Conservation (phyloP, 37 sponge, comb jelly and placozoan genomes). For the Oscarella lobularis region DNA sequence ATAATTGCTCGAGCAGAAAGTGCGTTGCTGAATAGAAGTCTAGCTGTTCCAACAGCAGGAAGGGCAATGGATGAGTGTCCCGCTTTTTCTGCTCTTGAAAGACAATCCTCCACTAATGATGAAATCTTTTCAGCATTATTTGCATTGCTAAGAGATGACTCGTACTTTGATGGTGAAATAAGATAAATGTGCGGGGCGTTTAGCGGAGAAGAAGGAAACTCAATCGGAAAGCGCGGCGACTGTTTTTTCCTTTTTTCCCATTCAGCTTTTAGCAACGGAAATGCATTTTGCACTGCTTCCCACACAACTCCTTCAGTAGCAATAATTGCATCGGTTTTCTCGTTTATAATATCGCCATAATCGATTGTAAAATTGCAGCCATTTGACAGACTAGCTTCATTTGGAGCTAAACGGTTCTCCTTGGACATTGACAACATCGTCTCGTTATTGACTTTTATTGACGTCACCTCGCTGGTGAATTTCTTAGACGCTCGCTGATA, state of each 20-base stretch:
- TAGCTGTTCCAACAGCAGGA: not conserved
- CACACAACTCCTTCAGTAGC: not conserved
- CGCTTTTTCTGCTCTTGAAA: not conserved
- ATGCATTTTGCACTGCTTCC: too few relatives aligned
- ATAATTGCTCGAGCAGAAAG: not conserved
- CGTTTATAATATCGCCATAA: not conserved
- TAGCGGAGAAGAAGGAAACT: too few relatives aligned
- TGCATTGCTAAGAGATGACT: too few relatives aligned
- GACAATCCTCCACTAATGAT: not conserved
- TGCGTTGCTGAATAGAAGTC: not conserved
- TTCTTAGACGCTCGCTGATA: not conserved
- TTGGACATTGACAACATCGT: too few relatives aligned
- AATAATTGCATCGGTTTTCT: not conserved
- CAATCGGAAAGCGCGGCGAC: too few relatives aligned
- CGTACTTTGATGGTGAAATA: too few relatives aligned
- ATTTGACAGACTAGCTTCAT: too few relatives aligned
- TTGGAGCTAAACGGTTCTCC: too few relatives aligned
- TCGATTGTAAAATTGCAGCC: not conserved
- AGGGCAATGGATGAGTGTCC: not conserved
- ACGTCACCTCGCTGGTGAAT: not conserved
- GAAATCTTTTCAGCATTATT: not conserved
- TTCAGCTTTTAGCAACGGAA: too few relatives aligned
- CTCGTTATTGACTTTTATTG: not conserved
- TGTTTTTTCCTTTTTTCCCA: too few relatives aligned
- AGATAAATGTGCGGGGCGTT: too few relatives aligned